These are phyloP conservation scores for Pedetes capensis DNA, from an alignment of 2,113 vertebrate species.

Conservation along the genomic window DNA sequence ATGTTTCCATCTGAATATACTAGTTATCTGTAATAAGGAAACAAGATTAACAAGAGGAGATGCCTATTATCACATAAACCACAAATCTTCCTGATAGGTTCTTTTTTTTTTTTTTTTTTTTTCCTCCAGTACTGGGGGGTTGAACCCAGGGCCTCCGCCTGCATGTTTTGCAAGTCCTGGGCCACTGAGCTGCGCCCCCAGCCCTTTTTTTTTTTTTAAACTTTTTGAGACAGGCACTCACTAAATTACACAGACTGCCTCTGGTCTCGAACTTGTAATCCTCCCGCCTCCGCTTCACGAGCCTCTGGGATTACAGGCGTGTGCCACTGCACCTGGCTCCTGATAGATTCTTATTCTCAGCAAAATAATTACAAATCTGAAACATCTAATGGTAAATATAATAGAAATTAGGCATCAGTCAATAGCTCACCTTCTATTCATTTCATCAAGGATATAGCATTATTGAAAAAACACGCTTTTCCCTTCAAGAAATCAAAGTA, in stretches of 20 bases:
- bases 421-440: conserved; percentile 20
- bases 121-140: too few relatives aligned
- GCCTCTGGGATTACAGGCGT: too few relatives aligned
- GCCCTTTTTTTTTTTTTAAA: too few relatives aligned
- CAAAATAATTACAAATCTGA: conserved; percentile 37
- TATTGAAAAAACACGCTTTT: not conserved
- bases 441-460: not conserved
- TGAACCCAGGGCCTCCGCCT: too few relatives aligned
- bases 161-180: too few relatives aligned
- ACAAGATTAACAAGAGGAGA: not conserved
- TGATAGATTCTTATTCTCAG: not conserved
- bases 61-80: not conserved
- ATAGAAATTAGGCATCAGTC: not conserved
- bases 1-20: not conserved
- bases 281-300: too few relatives aligned
- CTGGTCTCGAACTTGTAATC: too few relatives aligned
- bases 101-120: too few relatives aligned
- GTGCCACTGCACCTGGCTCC: too few relatives aligned
- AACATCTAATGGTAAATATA: conserved; percentile 20
- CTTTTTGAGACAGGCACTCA: too few relatives aligned
- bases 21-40: not conserved
- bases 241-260: too few relatives aligned
- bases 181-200: too few relatives aligned
- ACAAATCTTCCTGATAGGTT: not conserved
- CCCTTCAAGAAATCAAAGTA: conserved; percentile 35